phyloP scores from a whole-genome alignment of 1,140 invertebrate species.

The Polypedilum vanderplanki region DNA sequence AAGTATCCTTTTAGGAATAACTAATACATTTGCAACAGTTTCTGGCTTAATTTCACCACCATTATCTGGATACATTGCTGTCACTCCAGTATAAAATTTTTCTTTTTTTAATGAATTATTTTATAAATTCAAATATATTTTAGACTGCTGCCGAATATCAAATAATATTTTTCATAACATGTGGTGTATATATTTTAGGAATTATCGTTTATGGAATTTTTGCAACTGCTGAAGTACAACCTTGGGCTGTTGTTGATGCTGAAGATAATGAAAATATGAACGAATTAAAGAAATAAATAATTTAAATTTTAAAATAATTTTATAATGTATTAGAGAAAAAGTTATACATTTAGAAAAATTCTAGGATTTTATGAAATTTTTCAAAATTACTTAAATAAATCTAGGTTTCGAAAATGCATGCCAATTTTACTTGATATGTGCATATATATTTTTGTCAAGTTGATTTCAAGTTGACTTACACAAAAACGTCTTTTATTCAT shows the following conservation, averaged over 20 bases:
- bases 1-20: constrained; percentile 72
- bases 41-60: constrained; percentile 73
- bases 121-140: not conserved
- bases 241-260: not conserved
- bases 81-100: not conserved
- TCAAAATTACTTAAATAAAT: too few relatives aligned
- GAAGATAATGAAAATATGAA: too few relatives aligned
- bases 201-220: constrained; percentile 40
- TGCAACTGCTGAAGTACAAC: not conserved
- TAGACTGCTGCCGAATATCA: constrained; percentile 48
- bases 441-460: too few relatives aligned
- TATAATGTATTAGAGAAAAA: not conserved
- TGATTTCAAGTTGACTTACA: too few relatives aligned
- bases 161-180: constrained; percentile 57
- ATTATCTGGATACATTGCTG: constrained; percentile 50
- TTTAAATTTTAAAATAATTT: too few relatives aligned
- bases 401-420: too few relatives aligned
- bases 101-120: not conserved
- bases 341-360: not conserved
- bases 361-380: not conserved
- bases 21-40: constrained; percentile 73
- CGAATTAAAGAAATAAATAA: too few relatives aligned
- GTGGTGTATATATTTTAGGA: constrained; percentile 54
- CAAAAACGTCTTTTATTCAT: too few relatives aligned
- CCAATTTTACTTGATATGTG: too few relatives aligned